These are phyloP conservation scores for Boulengeromyrus knoepffleri DNA, from an alignment of 2,113 vertebrate species.

Conservation along the genomic window DNA sequence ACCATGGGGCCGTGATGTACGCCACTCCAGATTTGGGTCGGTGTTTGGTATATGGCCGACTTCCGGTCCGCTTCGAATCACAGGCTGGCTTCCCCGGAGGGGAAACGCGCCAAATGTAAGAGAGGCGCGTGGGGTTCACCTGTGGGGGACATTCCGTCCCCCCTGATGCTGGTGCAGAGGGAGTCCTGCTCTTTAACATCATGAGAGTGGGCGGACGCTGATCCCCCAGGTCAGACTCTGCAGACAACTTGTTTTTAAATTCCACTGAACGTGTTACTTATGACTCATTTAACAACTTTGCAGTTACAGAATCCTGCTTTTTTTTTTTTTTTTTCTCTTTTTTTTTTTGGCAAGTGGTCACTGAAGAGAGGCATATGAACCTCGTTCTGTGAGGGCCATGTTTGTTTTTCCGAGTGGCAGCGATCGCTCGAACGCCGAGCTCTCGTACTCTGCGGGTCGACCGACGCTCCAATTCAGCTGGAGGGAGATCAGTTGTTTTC, in stretches of 20 bases:
- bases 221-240: conserved; percentile 1
- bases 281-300: conserved; percentile 16
- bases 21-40: not conserved
- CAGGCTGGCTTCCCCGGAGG: not conserved
- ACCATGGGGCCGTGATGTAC: not conserved
- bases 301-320: conserved; percentile 14
- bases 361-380: conserved; percentile 9
- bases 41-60: not conserved
- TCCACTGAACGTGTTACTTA: conserved; percentile 10
- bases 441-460: not conserved
- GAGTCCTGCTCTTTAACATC: not conserved
- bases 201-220: not conserved
- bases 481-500: conserved; percentile 5
- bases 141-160: not conserved
- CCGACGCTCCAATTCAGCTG: not conserved
- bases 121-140: not conserved
- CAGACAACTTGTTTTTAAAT: conserved; percentile 18
- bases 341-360: conserved; percentile 17
- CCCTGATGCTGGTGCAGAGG: not conserved
- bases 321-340: not conserved
- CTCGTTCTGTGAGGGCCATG: conserved; percentile 8
- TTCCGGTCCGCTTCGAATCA: not conserved
- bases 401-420: conserved; percentile 7
- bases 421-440: not conserved
- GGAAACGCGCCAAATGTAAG: not conserved